Conservation (phyloP, 2,888 invertebrate species). For the Drosophila histrio region DNA sequence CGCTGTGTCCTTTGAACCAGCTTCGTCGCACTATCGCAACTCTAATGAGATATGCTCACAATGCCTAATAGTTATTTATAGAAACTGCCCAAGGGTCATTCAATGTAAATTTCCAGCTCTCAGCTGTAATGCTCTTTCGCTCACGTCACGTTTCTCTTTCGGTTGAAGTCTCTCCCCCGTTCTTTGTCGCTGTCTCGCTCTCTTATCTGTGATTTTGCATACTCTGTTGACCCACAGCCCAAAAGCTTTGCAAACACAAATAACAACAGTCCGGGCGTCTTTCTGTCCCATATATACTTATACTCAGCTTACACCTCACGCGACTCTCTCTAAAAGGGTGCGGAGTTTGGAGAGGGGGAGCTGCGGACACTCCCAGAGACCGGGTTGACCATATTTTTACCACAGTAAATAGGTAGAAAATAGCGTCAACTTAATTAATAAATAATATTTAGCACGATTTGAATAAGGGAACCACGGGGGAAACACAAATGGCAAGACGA, state of each 20-base stretch:
- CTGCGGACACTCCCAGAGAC: constrained; percentile 58
- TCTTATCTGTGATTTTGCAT: constrained; percentile 37
- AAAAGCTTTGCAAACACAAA: constrained; percentile 51
- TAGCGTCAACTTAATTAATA: constrained; percentile 78
- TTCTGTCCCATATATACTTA: constrained; percentile 20
- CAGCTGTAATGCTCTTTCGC: background rate
- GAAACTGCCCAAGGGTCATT: constrained; percentile 30
- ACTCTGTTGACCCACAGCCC: constrained; percentile 47
- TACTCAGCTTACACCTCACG: constrained; percentile 45
- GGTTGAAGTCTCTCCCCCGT: background rate
- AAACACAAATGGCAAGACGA: constrained; percentile 2
- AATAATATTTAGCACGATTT: constrained; percentile 75
- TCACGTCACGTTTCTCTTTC: constrained; percentile 10
- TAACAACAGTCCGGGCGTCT: constrained; percentile 19
- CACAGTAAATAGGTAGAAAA: constrained; percentile 50
- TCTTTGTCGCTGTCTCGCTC: background rate
- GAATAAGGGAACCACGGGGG: constrained; percentile 29
- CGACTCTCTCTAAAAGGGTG: constrained; percentile 21
- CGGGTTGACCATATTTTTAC: constrained; percentile 25
- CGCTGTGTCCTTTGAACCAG: constrained; percentile 9
- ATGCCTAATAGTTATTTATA: constrained; percentile 42
- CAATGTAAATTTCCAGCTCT: constrained; percentile 8
- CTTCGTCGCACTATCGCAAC: background rate
- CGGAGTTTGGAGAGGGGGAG: background rate
- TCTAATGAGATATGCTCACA: constrained; percentile 15